Conservation (phyloP, 2,888 invertebrate genomes). For the Actias luna region DNA sequence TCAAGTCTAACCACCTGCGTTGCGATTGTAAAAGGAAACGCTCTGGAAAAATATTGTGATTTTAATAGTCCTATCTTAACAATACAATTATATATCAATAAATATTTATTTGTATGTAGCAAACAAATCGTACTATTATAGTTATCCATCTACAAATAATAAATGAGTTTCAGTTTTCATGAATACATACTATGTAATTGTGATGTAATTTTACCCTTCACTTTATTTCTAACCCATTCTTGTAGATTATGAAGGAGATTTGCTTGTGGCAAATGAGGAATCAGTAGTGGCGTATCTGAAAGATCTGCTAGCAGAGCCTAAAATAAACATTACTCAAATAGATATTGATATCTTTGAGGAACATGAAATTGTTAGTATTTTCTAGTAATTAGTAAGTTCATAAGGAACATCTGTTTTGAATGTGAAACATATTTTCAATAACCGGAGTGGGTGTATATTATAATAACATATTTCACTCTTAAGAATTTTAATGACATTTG, state of each 20-base stretch:
- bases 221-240: conserved; percentile 61
- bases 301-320: conserved; percentile 68
- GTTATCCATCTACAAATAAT: too few species aligned
- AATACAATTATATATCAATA: too few species aligned
- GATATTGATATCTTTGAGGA: neutral
- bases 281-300: conserved; percentile 56
- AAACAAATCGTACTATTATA: too few species aligned
- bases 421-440: too few species aligned
- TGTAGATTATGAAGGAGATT: conserved; percentile 59
- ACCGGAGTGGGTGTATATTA: too few species aligned
- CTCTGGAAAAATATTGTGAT: conserved; percentile 86
- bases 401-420: too few species aligned
- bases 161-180: neutral
- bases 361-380: too few species aligned
- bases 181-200: conserved; percentile 49
- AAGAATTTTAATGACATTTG: too few species aligned
- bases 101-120: too few species aligned
- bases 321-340: conserved; percentile 18
- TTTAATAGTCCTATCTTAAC: neutral
- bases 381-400: too few species aligned
- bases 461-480: too few species aligned
- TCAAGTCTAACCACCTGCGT: conserved; percentile 84
- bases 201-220: conserved; percentile 52
- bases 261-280: conserved; percentile 69
- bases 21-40: conserved; percentile 91